Evolutionary conservation across 2,888 invertebrate species (phyloP).

Genomic region (Slavum lentiscoides): DNA sequence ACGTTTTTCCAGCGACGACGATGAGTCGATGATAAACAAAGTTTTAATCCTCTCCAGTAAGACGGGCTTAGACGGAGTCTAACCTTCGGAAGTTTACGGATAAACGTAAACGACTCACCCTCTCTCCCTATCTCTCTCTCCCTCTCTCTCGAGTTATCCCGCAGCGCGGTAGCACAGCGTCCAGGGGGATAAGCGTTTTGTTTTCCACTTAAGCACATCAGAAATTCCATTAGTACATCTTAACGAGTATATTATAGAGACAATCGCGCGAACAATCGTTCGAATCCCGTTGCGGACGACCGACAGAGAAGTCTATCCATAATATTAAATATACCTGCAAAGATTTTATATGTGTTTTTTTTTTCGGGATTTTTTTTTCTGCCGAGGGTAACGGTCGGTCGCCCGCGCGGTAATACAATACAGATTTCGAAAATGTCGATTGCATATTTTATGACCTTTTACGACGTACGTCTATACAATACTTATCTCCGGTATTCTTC

Average conservation of each 20-base stretch:
- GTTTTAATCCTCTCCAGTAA: constrained; percentile 33
- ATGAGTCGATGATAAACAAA: constrained; percentile 28
- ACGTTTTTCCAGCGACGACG: constrained; percentile 1
- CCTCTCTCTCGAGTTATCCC: neutral
- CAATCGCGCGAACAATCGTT: constrained; percentile 39
- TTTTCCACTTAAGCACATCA: constrained; percentile 44
- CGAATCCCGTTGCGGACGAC: constrained; percentile 27
- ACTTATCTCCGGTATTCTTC: constrained; percentile 34
- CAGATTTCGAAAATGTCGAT: constrained; percentile 33
- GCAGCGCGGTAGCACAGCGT: neutral
- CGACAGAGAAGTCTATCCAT: constrained; percentile 10
- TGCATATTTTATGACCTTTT: constrained; percentile 51
- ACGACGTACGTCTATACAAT: constrained; percentile 9
- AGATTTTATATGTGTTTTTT: neutral
- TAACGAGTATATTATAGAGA: constrained; percentile 42
- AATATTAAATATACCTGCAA: neutral
- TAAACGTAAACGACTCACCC: constrained; percentile 28
- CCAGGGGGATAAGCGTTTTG: constrained; percentile 31
- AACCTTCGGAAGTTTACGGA: constrained; percentile 30
- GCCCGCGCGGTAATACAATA: neutral
- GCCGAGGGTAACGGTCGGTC: neutral
- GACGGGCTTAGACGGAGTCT: neutral
- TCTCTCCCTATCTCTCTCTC: constrained; percentile 16
- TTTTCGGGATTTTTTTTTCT: neutral
- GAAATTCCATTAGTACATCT: constrained; percentile 51